Base-by-base conservation (phyloP, 30 jellyfish, hydroid and myxozoan species). In the Clytia hemisphaerica region DNA sequence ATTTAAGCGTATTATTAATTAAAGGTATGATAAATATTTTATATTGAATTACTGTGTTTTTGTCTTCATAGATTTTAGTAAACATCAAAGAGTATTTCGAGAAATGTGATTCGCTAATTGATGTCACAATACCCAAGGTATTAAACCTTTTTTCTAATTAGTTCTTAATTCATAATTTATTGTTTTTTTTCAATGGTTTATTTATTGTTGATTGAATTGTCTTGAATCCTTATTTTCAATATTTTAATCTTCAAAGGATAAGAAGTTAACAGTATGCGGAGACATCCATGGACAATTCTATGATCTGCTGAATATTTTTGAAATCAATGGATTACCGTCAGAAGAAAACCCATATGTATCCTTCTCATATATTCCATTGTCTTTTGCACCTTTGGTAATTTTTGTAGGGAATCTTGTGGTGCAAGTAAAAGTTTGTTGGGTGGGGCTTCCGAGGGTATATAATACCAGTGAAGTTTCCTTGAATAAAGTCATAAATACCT, bases 261-360 rank as follows among this genome's bases (percentile, higher is more conserved):
- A 72, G 19, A 83, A 92, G 55, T 71, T 92, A 58, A 92, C 99
- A 1, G 95, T 92, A 19, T 92, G 99, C 58, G 99, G 99, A 10
- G 99, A 92, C 63, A 78, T 92, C 26, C 99, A 92, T 74, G 99
- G 99, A 3, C 99, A 92, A 55, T 92, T 45, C 54, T 92, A 82
- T 67, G 99, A 92, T 60, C 71, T 92, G 37, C 74, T 83, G 25
- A 78, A 92, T 59, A 92, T 92, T 6, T 92, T 92, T 67, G 78
- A 83, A 26, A 42, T 92, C 63, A 92, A 92, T 73, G 99, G 99
- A 2, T 24, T 44, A 6, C 99, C 99, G 19, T 92, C 99, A 19
- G 76, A 66, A 49, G 83, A 65, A 45, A 92, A 92, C 79, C 99
- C 99, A 16, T 92, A 92, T 75, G 99, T 92, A 92, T 88, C 97